phyloP scores from a whole-genome alignment of 2,113 vertebrate genomes.

The Onychorhynchus coronatus region DNA sequence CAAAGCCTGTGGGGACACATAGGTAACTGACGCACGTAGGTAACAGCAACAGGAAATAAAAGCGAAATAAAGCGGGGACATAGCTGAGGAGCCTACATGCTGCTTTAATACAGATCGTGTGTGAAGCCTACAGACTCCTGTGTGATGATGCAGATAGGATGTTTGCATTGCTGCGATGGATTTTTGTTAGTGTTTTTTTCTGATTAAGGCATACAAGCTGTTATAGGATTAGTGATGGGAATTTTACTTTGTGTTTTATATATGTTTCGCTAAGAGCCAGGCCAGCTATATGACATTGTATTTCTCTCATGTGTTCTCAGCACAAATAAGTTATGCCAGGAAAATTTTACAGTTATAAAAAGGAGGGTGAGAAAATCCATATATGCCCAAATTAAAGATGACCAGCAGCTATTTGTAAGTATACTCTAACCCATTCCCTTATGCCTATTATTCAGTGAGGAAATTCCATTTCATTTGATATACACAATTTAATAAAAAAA shows the following conservation, averaged over 20 bases:
- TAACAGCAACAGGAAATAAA: neutral
- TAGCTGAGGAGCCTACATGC: neutral
- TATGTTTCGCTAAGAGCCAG: neutral
- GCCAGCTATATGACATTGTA: neutral
- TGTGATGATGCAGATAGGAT: neutral
- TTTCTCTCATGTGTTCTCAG: neutral
- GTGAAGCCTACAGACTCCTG: neutral
- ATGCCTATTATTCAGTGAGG: neutral
- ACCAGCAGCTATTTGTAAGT: neutral
- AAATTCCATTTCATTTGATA: neutral
- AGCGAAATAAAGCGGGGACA: no score
- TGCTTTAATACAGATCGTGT: neutral
- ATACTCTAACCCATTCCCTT: neutral
- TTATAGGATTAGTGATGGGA: neutral
- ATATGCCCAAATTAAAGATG: neutral
- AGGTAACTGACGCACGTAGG: no score
- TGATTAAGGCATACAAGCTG: neutral
- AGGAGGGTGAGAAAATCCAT: neutral
- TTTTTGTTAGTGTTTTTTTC: neutral
- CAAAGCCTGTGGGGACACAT: neutral
- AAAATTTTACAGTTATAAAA: neutral
- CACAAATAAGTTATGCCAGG: neutral
- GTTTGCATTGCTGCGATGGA: neutral
- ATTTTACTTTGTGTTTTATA: neutral
- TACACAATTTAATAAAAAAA: neutral